A percentile compares a stretch with the other conserved stretches of the same genome.
Conservation (phyloP, 2,888 invertebrate species). For the Syritta pipiens region DNA sequence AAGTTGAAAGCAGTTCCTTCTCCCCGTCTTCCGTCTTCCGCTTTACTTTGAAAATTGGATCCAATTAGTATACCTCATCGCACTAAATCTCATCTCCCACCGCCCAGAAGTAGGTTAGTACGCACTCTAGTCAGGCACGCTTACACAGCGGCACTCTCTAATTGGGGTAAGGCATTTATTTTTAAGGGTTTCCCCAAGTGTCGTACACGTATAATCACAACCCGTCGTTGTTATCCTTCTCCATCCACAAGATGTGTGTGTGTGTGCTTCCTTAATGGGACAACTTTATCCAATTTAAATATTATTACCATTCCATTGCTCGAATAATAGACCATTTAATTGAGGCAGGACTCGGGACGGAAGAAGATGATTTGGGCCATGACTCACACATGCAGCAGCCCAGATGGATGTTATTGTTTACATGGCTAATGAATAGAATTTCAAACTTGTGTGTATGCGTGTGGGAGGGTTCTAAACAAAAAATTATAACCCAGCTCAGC, state of each 20-base stretch:
- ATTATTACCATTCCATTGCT: conserved; percentile 63
- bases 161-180: conserved; percentile 18
- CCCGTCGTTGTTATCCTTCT: not conserved
- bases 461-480: conserved; percentile 31
- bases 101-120: conserved; percentile 61
- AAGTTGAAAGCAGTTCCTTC: conserved; percentile 23
- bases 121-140: conserved; percentile 1
- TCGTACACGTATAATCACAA: not conserved
- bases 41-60: conserved; percentile 39
- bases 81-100: conserved; percentile 34
- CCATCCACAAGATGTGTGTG: conserved; percentile 20
- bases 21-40: not conserved
- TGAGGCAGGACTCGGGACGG: conserved; percentile 51
- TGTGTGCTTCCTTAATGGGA: conserved; percentile 43
- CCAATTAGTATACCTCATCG: conserved; percentile 51
- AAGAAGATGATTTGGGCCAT: conserved; percentile 36
- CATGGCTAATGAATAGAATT: conserved; percentile 69
- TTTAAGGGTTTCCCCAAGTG: not conserved
- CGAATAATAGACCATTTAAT: conserved; percentile 68
- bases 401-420: conserved; percentile 67
- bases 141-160: conserved; percentile 19
- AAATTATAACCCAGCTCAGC: conserved; percentile 15
- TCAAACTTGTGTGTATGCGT: conserved; percentile 34
- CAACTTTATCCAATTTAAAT: conserved; percentile 65
- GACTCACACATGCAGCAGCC: not conserved